These are phyloP conservation scores for Furcifer pardalis DNA, from an alignment of 2,797 vertebrate species.

Conservation along the genomic window DNA sequence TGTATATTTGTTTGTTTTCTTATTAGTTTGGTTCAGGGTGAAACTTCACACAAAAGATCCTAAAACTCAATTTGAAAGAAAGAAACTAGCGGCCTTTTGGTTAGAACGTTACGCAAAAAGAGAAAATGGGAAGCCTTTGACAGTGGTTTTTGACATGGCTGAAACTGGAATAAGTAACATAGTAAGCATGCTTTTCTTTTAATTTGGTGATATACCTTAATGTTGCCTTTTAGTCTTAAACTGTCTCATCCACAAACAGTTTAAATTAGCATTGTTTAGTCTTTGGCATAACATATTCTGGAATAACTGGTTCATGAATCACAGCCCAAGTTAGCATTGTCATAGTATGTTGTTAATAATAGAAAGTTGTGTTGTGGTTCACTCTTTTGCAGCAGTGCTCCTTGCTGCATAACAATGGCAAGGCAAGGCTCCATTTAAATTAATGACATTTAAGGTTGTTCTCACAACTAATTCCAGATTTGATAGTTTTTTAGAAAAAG, in stretches of 20 bases:
- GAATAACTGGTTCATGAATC: constrained; percentile 10
- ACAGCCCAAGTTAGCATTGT: not conserved
- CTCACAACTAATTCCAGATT: not conserved
- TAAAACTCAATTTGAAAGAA: constrained; percentile 89
- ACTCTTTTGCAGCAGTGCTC: not conserved
- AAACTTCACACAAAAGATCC: constrained; percentile 91
- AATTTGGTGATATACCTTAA: constrained; percentile 14
- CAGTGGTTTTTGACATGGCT: constrained; percentile 94
- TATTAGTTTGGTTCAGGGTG: constrained; percentile 93
- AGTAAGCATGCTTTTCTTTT: constrained; percentile 80
- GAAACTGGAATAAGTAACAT: constrained; percentile 93
- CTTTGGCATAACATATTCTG: constrained; percentile 15
- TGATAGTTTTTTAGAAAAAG: not conserved
- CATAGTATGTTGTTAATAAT: not conserved
- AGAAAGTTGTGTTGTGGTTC: not conserved
- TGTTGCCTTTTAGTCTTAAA: constrained; percentile 13
- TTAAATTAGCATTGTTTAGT: constrained; percentile 5
- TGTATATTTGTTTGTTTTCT: constrained; percentile 1
- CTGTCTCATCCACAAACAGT: not conserved
- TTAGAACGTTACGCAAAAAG: constrained; percentile 91
- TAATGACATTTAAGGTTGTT: not conserved
- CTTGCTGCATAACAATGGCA: too few relatives aligned
- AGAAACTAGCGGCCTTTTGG: constrained; percentile 97
- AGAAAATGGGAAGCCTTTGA: constrained; percentile 93
- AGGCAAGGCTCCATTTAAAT: too few relatives aligned